These are phyloP conservation scores for Pimpla rufipes DNA, from an alignment of 2,888 invertebrate species.

Conservation along the genomic window DNA sequence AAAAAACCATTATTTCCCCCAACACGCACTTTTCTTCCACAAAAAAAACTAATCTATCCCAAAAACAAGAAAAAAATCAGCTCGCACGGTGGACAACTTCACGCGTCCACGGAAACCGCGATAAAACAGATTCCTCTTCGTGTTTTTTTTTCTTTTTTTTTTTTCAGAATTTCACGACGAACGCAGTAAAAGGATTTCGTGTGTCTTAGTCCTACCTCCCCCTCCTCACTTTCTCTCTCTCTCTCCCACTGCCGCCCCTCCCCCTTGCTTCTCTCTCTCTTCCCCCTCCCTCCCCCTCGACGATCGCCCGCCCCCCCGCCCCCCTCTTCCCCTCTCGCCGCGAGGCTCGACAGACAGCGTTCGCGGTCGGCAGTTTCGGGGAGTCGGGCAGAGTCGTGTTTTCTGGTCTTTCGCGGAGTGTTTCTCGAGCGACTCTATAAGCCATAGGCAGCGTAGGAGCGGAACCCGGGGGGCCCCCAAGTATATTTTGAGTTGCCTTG, in stretches of 20 bases:
- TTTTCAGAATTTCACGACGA: too few relatives aligned
- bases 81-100: too few relatives aligned
- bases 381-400: conserved; percentile 37
- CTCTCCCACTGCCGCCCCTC: not conserved
- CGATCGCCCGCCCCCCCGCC: not conserved
- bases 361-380: not conserved
- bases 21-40: too few relatives aligned
- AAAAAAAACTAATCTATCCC: too few relatives aligned
- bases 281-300: too few relatives aligned
- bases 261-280: not conserved
- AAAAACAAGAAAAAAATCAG: too few relatives aligned
- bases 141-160: too few relatives aligned
- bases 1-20: too few relatives aligned
- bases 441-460: conserved; percentile 25
- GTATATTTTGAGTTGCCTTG: conserved; percentile 1
- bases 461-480: conserved; percentile 29
- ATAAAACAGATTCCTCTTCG: too few relatives aligned
- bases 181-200: too few relatives aligned
- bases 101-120: too few relatives aligned
- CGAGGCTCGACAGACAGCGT: not conserved
- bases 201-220: too few relatives aligned
- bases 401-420: conserved; percentile 42
- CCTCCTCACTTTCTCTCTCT: not conserved
- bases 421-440: conserved; percentile 29
- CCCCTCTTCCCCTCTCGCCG: not conserved